These are phyloP conservation scores for Anastrepha ludens DNA, from an alignment of 1,140 invertebrate species.

Conservation along the genomic window DNA sequence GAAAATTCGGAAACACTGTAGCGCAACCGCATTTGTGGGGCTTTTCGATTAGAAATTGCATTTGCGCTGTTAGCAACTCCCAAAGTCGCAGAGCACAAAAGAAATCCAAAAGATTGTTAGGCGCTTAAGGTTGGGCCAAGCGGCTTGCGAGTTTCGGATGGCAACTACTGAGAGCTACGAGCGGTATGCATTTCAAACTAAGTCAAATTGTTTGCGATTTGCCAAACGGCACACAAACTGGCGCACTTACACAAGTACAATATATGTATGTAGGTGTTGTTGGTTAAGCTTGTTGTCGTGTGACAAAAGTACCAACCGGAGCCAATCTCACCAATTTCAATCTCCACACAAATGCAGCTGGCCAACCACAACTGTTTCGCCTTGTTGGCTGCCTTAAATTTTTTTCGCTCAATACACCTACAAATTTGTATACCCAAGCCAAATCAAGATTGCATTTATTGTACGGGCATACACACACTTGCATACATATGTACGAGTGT, in stretches of 20 bases:
- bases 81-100: not conserved
- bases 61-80: not conserved
- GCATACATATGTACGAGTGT: no score
- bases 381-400: constrained; percentile 11
- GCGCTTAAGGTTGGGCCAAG: not conserved
- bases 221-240: not conserved
- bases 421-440: not conserved
- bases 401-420: not conserved
- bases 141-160: not conserved
- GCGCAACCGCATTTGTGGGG: no score
- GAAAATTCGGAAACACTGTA: no score
- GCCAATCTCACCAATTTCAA: constrained; percentile 29
- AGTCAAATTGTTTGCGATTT: constrained; percentile 67
- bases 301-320: not conserved
- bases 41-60: constrained; percentile 43
- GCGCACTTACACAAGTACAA: not conserved
- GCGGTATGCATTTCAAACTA: constrained; percentile 66
- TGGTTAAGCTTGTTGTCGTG: not conserved
- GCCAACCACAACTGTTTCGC: not conserved
- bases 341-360: constrained; percentile 18
- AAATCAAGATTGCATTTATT: not conserved
- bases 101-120: not conserved
- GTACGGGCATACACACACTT: no score
- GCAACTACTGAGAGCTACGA: not conserved
- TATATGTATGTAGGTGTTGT: not conserved